Base-by-base conservation (phyloP, 1,140 invertebrate genomes). In the Lepidurus packardi region DNA sequence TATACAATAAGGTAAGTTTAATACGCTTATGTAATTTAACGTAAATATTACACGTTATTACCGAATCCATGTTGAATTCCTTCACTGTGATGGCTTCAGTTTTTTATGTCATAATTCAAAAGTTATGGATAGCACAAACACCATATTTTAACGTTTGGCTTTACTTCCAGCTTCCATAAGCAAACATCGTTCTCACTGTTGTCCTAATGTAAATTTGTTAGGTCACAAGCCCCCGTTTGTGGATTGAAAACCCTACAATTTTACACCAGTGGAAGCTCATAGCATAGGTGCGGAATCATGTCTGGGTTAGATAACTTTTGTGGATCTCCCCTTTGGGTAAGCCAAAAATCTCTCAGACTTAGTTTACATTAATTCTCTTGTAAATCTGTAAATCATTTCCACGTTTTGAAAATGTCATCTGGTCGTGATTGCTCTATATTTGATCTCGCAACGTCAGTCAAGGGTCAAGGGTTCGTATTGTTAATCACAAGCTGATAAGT, bases 271-370 rank as follows among this genome's bases (percentile, higher is more conserved):
- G 16, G 43, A 47, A 47, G 25, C 43, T 9, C 75, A 24, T 76
- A 42, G 8, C 75, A 24, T 76, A 42, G 8, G 34, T 42, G n/a
- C 34, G 43, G 16, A 9, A 76, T n/a, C 43, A 76, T 75, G 13
- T 34, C n/a, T 13, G 73, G 13, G 13, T 75, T 80, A 75, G 80
- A 79, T 73, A 43, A 44, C 24, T 80, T 79, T 34, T 79, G 80
- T 74, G 78, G 76, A 73, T 73, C n/a, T 79, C 7, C 34, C 1
- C 77, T 80, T 75, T 81, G 78, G 78, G 80, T 79, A 76, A 81
- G 75, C 45, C 45, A 53, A 3, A 34, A 34, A 34, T 34, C 34
- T 34, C 34, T 34, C 34, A 34, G 34, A 34, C 3, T 34, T 34
- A 34, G 34, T 34, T 34, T 34, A 0, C 1, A 4, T 34, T 34